phyloP scores from a whole-genome alignment of 2,888 invertebrate genomes.

The Athalia cordata region DNA sequence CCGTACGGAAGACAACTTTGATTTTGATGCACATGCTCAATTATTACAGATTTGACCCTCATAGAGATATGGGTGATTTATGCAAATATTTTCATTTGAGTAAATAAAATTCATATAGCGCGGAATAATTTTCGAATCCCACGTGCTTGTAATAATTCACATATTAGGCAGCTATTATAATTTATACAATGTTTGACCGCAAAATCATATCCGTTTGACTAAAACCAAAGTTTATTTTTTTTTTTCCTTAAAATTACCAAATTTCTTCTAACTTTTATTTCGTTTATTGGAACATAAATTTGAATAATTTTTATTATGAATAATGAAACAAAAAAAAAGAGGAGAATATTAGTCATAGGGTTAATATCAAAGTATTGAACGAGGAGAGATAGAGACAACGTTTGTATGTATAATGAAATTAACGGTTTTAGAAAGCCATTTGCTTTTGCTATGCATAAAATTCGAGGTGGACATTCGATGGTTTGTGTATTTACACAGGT shows the following conservation, averaged over 20 bases:
- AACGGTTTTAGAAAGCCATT: slow-evolving; percentile 68
- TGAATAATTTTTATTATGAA: too few relatives aligned
- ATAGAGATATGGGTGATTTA: background rate
- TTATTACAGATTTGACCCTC: background rate
- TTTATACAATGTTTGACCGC: background rate
- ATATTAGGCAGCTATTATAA: background rate
- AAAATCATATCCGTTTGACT: slow-evolving; percentile 2
- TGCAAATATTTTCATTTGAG: slow-evolving; percentile 15
- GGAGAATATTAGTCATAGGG: too few relatives aligned
- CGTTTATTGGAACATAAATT: background rate
- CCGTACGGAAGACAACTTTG: too few relatives aligned
- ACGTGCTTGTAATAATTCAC: too few relatives aligned
- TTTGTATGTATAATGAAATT: slow-evolving; percentile 58
- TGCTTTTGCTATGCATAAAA: slow-evolving; percentile 33
- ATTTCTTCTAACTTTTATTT: background rate
- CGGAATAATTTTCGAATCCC: background rate
- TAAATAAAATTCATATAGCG: background rate
- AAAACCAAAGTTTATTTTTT: background rate
- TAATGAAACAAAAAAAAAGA: too few relatives aligned
- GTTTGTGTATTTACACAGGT: background rate
- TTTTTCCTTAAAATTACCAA: background rate
- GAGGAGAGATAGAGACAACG: too few relatives aligned
- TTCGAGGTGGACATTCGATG: slow-evolving; percentile 19
- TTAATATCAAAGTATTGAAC: too few relatives aligned
- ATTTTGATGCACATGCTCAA: background rate